Conservation (phyloP, 37 sponge, comb jelly and placozoan species). For the Ephydatia muelleri region DNA sequence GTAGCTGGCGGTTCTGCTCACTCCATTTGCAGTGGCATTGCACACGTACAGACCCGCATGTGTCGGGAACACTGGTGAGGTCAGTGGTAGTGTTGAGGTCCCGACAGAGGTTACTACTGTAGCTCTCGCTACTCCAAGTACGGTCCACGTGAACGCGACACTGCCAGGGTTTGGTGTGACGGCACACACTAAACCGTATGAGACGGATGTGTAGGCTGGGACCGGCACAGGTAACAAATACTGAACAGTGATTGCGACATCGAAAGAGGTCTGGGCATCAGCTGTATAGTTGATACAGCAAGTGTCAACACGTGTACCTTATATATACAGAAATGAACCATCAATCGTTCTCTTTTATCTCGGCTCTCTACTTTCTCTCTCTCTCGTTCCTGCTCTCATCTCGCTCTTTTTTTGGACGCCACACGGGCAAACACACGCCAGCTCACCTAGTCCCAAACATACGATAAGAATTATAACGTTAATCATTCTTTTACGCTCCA, state of each 20-base stretch:
- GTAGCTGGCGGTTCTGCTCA: not conserved
- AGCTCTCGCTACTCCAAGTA: too few relatives aligned
- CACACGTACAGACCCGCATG: not conserved
- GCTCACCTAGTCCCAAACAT: not conserved
- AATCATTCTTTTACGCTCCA: not conserved
- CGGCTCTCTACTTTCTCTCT: too few relatives aligned
- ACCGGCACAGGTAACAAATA: not conserved
- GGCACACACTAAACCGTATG: not conserved
- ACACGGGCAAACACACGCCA: too few relatives aligned
- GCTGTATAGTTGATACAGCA: not conserved
- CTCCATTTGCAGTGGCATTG: not conserved
- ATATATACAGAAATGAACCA: too few relatives aligned
- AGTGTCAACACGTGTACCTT: not conserved
- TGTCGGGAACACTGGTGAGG: not conserved
- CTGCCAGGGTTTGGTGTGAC: not conserved
- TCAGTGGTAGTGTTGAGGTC: not conserved
- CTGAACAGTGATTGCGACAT: not conserved
- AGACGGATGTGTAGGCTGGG: not conserved
- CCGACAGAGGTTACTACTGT: not conserved
- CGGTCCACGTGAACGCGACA: not conserved
- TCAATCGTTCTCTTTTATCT: not conserved
- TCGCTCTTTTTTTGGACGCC: too few relatives aligned
- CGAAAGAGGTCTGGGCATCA: not conserved
- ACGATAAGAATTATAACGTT: not conserved
- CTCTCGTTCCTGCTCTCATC: not conserved